These are phyloP conservation scores for Neomorphus geoffroyi DNA, from an alignment of 2,797 vertebrate genomes.

Conservation along the genomic window DNA sequence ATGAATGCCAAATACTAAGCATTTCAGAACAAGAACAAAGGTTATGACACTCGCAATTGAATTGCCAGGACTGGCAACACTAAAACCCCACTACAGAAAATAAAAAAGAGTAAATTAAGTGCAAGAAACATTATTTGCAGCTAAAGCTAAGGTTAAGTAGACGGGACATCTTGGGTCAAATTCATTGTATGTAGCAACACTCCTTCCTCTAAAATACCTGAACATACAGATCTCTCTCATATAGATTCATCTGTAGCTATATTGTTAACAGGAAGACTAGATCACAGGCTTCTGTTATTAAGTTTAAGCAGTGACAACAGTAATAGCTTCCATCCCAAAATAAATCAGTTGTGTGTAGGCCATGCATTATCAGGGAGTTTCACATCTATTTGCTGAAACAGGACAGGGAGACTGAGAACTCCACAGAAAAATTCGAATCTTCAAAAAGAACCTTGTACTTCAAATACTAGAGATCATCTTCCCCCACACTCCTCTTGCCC, in stretches of 20 bases:
- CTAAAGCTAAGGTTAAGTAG: background rate
- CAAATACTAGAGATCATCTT: background rate
- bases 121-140: background rate
- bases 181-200: background rate
- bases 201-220: background rate
- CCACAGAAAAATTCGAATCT: background rate
- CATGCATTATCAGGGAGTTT: rapidly evolving
- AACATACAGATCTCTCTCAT: background rate
- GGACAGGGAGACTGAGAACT: background rate
- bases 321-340: background rate
- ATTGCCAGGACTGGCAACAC: background rate
- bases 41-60: background rate
- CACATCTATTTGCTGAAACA: background rate
- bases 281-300: background rate
- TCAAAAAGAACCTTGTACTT: background rate
- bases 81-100: background rate
- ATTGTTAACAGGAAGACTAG: background rate
- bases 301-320: background rate
- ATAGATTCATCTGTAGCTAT: background rate
- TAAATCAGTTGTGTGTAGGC: background rate
- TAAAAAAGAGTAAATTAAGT: background rate
- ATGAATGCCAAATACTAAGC: background rate
- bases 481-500: background rate
- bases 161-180: background rate
- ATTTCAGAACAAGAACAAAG: background rate